phyloP scores from a whole-genome alignment of 2,888 invertebrate species.

The Melangyna quadrimaculata region DNA sequence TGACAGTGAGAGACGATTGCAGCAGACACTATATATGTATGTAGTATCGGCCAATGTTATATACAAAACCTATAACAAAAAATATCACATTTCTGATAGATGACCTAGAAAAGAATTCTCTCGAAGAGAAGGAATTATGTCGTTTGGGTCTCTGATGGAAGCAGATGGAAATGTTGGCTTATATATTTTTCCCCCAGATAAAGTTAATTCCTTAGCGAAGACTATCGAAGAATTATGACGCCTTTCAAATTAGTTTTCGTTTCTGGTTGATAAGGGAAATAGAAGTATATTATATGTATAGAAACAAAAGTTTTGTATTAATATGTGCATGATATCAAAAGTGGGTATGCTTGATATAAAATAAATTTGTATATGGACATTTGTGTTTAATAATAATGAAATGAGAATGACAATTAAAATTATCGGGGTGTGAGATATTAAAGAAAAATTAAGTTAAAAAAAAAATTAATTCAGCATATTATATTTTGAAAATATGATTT shows the following conservation, averaged over 20 bases:
- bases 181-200: not conserved
- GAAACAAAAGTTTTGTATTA: not conserved
- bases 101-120: conserved; percentile 42
- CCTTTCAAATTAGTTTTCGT: conserved; percentile 15
- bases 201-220: not conserved
- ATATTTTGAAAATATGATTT: too few species aligned
- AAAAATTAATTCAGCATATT: too few species aligned
- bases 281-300: not conserved
- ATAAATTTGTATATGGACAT: not conserved
- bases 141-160: not conserved
- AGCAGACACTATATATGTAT: not conserved
- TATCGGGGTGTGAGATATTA: not conserved
- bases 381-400: too few species aligned
- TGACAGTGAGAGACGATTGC: not conserved
- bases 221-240: conserved; percentile 26
- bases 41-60: conserved; percentile 4
- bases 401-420: not conserved
- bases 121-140: not conserved
- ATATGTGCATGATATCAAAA: not conserved
- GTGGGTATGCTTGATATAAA: not conserved
- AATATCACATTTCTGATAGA: conserved; percentile 54
- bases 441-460: not conserved
- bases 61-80: not conserved
- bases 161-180: conserved; percentile 1
- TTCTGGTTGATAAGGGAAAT: not conserved